Base-by-base conservation (phyloP, 1,140 invertebrate genomes). In the Drosophila repletoides region DNA sequence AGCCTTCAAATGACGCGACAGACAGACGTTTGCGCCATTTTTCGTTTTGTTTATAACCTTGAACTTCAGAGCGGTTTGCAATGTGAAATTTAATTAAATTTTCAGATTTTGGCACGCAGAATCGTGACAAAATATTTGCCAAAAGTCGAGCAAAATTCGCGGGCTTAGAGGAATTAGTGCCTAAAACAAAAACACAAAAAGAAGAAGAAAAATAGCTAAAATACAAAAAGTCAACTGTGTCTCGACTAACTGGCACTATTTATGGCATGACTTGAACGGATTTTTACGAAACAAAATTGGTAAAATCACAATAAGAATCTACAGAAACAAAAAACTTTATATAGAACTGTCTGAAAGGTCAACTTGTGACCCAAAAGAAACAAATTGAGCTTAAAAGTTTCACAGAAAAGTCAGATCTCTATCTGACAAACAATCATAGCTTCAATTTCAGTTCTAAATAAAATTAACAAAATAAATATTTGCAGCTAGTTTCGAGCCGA, bases 51-150 rank as follows among this genome's bases (percentile, higher is more conserved):
- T n/a, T n/a, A n/a, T n/a, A 61, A 48, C 76, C 77, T 81, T 81
- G 76, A 81, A 83, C 76, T 81, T 81, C 77, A 72, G 40, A 46
- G 40, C 36, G 15, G 53, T 49, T 41, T 53, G 29, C 17, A 41
- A 33, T 48, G 31, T 28, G 17, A 10, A 21, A 77, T 76, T 73
- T 77, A 73, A 68, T 77, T 58, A 58, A 46, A 33, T 68, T 58
- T 26, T 22, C 19, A 34, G 40, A 49, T 65, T 61, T 68, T 83
- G 72, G 77, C 77, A 80, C 77, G 58, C 56, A 64, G 48, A 83
- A 76, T 81, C 77, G 76, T 83, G 76, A 83, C 76, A 72, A 83
- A 72, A 66, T 64, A 72, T 76, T 83, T 51, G 67, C 24, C 72
- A 72, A 65, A 67, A 43, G 46, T 28, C 26, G 9, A n/a, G 1